phyloP scores from a whole-genome alignment of 2,888 invertebrate genomes.

The Geophilus truncorum region DNA sequence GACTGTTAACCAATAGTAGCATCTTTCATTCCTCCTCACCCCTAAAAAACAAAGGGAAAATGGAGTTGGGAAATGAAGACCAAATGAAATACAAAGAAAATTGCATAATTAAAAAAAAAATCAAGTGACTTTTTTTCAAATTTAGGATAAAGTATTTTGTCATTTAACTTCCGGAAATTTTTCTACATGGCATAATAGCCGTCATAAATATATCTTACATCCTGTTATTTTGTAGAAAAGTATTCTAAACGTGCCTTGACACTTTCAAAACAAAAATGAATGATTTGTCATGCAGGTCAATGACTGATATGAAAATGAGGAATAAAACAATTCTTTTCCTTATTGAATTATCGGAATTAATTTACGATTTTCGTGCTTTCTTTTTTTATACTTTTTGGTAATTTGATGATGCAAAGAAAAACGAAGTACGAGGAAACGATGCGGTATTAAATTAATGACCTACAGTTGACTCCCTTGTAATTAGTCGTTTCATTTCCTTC shows the following conservation, averaged over 20 bases:
- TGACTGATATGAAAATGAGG: slow-evolving; percentile 11
- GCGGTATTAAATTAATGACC: not conserved
- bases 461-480: not conserved
- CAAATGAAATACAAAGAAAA: not conserved
- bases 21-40: not conserved
- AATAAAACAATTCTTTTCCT: not conserved
- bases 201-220: no score
- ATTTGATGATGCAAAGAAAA: not conserved
- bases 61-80: not conserved
- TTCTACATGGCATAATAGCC: no score
- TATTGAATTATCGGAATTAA: not conserved
- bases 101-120: not conserved
- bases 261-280: not conserved
- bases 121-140: no score
- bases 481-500: not conserved
- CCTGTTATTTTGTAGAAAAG: no score
- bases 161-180: no score
- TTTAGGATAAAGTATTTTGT: not conserved
- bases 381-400: not conserved
- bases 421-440: not conserved
- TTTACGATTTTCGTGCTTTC: not conserved
- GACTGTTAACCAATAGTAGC: not conserved
- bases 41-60: not conserved
- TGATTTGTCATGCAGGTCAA: not conserved
- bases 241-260: not conserved